These are phyloP conservation scores for Lithobates sylvaticus DNA, from an alignment of 2,797 vertebrate species.

Conservation along the genomic window DNA sequence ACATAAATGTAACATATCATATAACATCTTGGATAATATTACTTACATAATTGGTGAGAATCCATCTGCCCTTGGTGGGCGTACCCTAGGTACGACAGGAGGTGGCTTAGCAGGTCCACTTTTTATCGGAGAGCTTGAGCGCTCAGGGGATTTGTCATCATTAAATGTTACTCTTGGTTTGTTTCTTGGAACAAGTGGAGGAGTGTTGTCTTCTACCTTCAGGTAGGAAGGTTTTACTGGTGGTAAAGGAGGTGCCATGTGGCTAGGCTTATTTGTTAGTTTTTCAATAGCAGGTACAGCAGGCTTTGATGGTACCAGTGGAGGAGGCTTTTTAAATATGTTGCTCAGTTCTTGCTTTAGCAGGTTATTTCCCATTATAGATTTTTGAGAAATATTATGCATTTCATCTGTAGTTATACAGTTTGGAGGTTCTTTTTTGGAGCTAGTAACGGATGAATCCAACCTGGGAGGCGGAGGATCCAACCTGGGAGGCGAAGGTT, in stretches of 20 bases:
- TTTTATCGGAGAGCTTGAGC: constrained; percentile 61
- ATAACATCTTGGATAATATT: not conserved
- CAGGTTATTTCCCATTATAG: not conserved
- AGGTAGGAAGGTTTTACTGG: constrained; percentile 66
- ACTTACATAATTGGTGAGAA: constrained; percentile 86
- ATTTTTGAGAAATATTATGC: not conserved
- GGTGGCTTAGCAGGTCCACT: constrained; percentile 70
- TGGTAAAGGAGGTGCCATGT: constrained; percentile 53
- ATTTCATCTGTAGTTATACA: not conserved
- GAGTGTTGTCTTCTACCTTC: not conserved
- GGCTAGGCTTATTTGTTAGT: not conserved
- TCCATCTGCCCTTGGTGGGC: constrained; percentile 63
- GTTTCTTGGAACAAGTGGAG: constrained; percentile 64
- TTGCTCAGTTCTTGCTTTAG: constrained; percentile 75
- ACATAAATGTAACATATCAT: not conserved
- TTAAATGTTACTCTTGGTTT: constrained; percentile 69
- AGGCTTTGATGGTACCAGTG: constrained; percentile 15
- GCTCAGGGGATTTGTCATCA: constrained; percentile 62
- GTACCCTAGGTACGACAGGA: constrained; percentile 25
- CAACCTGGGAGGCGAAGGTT: not conserved
- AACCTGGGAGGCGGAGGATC: not conserved
- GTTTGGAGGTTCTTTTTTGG: not conserved
- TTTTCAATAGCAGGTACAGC: not conserved
- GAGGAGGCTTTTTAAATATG: constrained; percentile 52
- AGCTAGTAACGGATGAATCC: not conserved